Evolutionary conservation across 2,888 invertebrate species (phyloP), one percentile per base, ranked within the genome.

Genomic region (Seira ritae): DNA sequence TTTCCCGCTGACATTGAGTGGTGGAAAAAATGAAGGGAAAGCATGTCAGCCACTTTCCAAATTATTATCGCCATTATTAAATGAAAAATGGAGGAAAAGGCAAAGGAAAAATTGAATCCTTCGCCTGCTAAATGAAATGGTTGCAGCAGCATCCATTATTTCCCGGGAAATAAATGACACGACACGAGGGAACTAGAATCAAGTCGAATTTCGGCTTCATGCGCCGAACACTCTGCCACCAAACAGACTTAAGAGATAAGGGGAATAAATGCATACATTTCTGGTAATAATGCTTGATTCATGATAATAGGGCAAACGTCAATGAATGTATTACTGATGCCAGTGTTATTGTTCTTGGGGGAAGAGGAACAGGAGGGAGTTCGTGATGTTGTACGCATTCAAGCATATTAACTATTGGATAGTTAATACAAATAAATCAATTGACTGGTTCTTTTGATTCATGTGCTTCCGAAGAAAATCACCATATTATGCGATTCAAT

Each of bases 51-150:
- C 50, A 50, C 50, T 50, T 50, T 50, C 50, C 3, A 50, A n/a
- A 50, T n/a, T 50, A 50, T 50, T 50, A 50, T 50, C 50, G 15
- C 50, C 12, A 50, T 50, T 50, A 50, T 50, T 50, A 15, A 12
- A 50, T 50, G 50, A 50, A n/a, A 50, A 50, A 50, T 50, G 50
- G 50, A 50, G 50, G 3, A n/a, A 50, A 50, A 50, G n/a, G 50
- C 50, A 50, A 3, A n/a, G 50, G 8, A 50, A 50, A 50, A 50
- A 50, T 50, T 50, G 50, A 50, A 50, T 50, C 15, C 50, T n/a
- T 50, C 50, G 6, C 6, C 1, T 31, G 31, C 31, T 31, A 31
- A 31, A 31, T 50, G 50, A 15, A 50, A 12, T 50, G 50, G 12
- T 50, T 50, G 50, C 17, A 31, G 42, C 12, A 42, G 50, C 50